Evolutionary conservation across 1,140 invertebrate species (phyloP), one percentile per base, ranked within the genome.

Genomic region (Danaus melanippus): DNA sequence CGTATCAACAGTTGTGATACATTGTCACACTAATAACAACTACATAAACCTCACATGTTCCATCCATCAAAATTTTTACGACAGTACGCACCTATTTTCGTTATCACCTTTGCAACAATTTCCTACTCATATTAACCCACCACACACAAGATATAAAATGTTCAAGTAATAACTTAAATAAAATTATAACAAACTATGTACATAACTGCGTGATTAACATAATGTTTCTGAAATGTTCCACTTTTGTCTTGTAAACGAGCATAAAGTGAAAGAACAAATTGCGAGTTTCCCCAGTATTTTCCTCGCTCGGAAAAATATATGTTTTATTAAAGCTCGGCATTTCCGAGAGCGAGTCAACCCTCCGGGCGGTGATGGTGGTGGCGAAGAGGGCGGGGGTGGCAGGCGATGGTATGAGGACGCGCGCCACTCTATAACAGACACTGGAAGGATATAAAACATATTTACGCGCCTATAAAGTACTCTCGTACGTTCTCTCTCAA

Each of bases 231-330:
- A 73, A 84, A 86, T 84, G 83, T 83, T 84, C 81, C 79, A 83
- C 83, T 84, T 86, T 86, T 86, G 80, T 86, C 84, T 86, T 84
- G 84, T 86, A 86, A 86, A 86, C 84, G 84, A 84, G 81, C 80
- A 84, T 84, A 86, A 86, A 86, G 84, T 86, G 84, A 86, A 86
- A 84, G 83, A 86, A 84, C 83, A 84, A 86, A 86, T 86, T 86
- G 81, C 81, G 79, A 86, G 81, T 84, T 86, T 86, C 80, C 83
- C 79, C 83, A 83, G 79, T 86, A 84, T 86, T 86, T 86, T 84
- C 81, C 81, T 84, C 81, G 83, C 81, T 84, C 79, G 77, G 79
- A 84, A 84, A 86, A 86, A 86, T 86, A 84, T 84, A 86, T 86
- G 83, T 86, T 86, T 86, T 86, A 86, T 86, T 86, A 86, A 86